Conservation (phyloP, 2,888 invertebrate genomes). For the Polydrusus cervinus region DNA sequence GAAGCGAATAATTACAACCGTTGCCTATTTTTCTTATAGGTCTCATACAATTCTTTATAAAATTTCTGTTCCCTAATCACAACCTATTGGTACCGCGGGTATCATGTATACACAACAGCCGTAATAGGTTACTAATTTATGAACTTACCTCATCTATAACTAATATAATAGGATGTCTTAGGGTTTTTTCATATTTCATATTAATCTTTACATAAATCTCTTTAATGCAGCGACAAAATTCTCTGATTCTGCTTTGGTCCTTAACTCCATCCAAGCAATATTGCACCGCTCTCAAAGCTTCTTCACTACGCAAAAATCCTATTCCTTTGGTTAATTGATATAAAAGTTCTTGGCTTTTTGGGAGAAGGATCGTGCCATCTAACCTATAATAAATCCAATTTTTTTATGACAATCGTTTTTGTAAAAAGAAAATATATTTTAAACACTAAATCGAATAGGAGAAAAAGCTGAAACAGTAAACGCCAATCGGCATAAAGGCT, state of each 20-base stretch:
- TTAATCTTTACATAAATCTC: slow-evolving; percentile 22
- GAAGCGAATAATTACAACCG: too few relatives aligned
- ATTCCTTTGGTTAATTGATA: slow-evolving; percentile 70
- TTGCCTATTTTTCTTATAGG: too few relatives aligned
- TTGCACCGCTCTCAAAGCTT: slow-evolving; percentile 69
- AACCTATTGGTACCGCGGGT: too few relatives aligned
- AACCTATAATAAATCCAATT: slow-evolving; percentile 50
- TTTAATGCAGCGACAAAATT: slow-evolving; percentile 31
- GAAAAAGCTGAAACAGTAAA: too few relatives aligned
- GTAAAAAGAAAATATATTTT: too few relatives aligned
- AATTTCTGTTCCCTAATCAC: too few relatives aligned
- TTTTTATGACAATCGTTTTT: too few relatives aligned
- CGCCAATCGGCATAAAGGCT: too few relatives aligned
- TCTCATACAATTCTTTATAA: too few relatives aligned
- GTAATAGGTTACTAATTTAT: background rate
- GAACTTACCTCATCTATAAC: slow-evolving; percentile 79
- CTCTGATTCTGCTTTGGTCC: slow-evolving; percentile 20
- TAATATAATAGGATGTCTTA: slow-evolving; percentile 75
- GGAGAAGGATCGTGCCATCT: slow-evolving; percentile 55
- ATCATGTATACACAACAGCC: too few relatives aligned
- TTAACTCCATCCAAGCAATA: slow-evolving; percentile 36
- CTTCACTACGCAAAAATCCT: slow-evolving; percentile 66
- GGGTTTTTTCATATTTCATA: slow-evolving; percentile 6
- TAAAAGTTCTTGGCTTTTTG: slow-evolving; percentile 68
- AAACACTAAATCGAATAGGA: too few relatives aligned